Conservation (phyloP, 1,140 invertebrate genomes). For the Leguminivora glycinivorella region DNA sequence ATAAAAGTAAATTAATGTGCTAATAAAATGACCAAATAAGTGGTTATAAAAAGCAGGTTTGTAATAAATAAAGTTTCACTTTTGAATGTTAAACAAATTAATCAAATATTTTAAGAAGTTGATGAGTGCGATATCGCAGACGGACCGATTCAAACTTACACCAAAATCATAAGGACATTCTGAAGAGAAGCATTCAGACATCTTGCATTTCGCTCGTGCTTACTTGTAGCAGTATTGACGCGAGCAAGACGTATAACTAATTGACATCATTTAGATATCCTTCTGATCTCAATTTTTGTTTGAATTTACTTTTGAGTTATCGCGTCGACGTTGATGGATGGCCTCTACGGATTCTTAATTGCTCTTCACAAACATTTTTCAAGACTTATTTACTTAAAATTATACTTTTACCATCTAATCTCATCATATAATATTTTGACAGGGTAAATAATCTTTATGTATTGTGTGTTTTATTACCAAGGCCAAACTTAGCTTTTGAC, state of each 20-base stretch:
- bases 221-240: too few species aligned
- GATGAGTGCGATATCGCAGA: slow-evolving; percentile 27
- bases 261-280: too few species aligned
- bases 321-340: slow-evolving; percentile 45
- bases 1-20: slow-evolving; percentile 11
- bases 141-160: too few species aligned
- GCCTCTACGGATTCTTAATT: slow-evolving; percentile 37
- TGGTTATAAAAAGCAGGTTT: background rate
- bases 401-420: slow-evolving; percentile 7
- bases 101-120: slow-evolving; percentile 19
- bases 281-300: too few species aligned
- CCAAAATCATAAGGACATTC: too few species aligned
- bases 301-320: too few species aligned
- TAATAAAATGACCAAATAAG: slow-evolving; percentile 24
- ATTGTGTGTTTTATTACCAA: slow-evolving; percentile 15
- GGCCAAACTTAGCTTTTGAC: background rate
- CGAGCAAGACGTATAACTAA: too few species aligned
- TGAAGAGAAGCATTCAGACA: too few species aligned
- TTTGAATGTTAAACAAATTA: slow-evolving; percentile 28
- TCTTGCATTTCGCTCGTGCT: too few species aligned
- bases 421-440: slow-evolving; percentile 22
- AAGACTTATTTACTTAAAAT: slow-evolving; percentile 19
- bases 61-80: slow-evolving; percentile 26
- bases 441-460: slow-evolving; percentile 1
- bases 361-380: slow-evolving; percentile 32